Evolutionary conservation across 1,140 invertebrate species (phyloP).

Genomic region (Dinoponera quadriceps): DNA sequence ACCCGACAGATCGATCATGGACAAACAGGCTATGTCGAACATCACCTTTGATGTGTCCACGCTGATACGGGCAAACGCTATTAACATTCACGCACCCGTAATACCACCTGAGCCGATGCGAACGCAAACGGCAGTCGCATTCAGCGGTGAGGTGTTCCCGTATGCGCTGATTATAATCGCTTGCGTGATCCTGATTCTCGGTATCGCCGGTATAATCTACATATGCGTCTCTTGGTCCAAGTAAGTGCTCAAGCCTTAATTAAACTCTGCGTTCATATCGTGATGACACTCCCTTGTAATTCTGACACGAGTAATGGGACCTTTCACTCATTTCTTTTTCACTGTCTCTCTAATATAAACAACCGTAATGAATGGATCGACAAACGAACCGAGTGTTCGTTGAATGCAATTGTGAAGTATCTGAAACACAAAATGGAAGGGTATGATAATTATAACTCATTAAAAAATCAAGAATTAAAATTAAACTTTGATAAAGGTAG

Average conservation of each 20-base stretch:
- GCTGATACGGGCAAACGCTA: conserved; percentile 88
- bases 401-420: too few species aligned
- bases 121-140: conserved; percentile 87
- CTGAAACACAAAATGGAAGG: too few species aligned
- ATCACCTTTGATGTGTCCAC: conserved; percentile 89
- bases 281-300: too few species aligned
- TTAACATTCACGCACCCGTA: conserved; percentile 90
- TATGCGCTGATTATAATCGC: conserved; percentile 95
- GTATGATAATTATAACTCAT: too few species aligned
- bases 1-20: conserved; percentile 84
- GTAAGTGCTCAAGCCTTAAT: conserved; percentile 86
- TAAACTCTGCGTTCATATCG: too few species aligned
- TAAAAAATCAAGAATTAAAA: too few species aligned
- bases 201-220: conserved; percentile 94
- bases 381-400: too few species aligned
- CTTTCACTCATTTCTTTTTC: too few species aligned
- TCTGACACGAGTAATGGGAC: too few species aligned
- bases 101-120: conserved; percentile 82
- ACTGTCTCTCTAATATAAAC: too few species aligned
- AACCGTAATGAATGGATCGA: too few species aligned
- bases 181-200: conserved; percentile 93
- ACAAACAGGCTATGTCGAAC: conserved; percentile 87
- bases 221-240: conserved; percentile 97
- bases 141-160: conserved; percentile 92
- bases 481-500: too few species aligned